A percentile compares a stretch with the other conserved stretches of the same genome.
These are phyloP conservation scores for Arion vulgaris DNA, from an alignment of 1,140 invertebrate genomes.

Conservation along the genomic window DNA sequence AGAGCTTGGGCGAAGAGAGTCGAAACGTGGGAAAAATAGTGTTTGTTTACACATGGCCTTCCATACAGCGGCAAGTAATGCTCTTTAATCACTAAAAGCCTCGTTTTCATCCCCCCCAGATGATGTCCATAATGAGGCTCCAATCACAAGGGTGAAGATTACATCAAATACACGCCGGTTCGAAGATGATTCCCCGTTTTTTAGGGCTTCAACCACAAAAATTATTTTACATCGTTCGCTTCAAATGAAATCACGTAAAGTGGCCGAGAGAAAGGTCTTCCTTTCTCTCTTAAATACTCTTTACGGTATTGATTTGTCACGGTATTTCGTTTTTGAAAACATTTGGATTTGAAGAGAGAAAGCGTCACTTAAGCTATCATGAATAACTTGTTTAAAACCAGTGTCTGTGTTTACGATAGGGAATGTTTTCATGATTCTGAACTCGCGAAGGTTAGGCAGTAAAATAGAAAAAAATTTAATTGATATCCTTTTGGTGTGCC, in stretches of 20 bases:
- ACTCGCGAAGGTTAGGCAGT: too few species aligned
- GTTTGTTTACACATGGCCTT: conserved; percentile 6
- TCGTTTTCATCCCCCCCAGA: background rate
- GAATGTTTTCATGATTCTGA: too few species aligned
- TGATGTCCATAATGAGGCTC: conserved; percentile 21
- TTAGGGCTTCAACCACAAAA: background rate
- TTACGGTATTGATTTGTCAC: background rate
- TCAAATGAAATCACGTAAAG: background rate
- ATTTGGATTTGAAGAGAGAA: too few species aligned
- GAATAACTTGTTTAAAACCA: too few species aligned
- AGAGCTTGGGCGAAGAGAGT: background rate
- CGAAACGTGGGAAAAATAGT: conserved; percentile 19
- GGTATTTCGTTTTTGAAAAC: background rate
- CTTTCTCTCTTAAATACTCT: background rate
- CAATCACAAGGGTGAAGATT: background rate
- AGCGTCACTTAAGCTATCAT: too few species aligned
- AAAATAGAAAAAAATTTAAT: too few species aligned
- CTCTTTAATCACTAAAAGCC: background rate
- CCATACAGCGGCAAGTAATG: background rate
- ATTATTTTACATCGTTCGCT: background rate
- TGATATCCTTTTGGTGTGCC: too few species aligned
- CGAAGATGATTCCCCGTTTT: background rate
- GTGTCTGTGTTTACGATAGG: too few species aligned
- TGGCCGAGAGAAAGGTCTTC: background rate
- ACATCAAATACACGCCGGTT: background rate